These are phyloP conservation scores for Pagrus major DNA, from an alignment of 2,113 vertebrate species.

Conservation along the genomic window DNA sequence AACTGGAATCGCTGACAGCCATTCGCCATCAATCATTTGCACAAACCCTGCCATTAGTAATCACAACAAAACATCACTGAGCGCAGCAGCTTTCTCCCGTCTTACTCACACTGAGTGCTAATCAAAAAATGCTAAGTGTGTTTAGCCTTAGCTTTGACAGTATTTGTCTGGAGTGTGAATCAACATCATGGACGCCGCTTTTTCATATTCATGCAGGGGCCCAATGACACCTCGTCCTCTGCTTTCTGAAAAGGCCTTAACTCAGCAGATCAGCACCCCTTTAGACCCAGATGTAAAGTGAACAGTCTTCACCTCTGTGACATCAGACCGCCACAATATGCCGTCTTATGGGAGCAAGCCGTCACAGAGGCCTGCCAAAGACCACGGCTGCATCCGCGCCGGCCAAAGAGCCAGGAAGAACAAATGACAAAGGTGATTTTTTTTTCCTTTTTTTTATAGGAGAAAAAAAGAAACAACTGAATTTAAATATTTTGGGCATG, in stretches of 20 bases:
- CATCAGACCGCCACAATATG: slow-evolving; percentile 56
- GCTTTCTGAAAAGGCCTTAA: slow-evolving; percentile 72
- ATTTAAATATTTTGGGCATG: background rate
- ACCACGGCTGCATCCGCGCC: background rate
- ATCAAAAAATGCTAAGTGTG: slow-evolving; percentile 70
- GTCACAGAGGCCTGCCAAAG: slow-evolving; percentile 45
- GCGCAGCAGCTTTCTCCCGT: slow-evolving; percentile 44
- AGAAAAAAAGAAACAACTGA: background rate
- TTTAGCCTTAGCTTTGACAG: slow-evolving; percentile 61
- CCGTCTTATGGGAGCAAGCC: slow-evolving; percentile 62
- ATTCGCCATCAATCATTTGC: slow-evolving; percentile 56
- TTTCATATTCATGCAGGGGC: slow-evolving; percentile 78
- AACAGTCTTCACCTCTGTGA: slow-evolving; percentile 75
- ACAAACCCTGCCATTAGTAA: slow-evolving; percentile 60
- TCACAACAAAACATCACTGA: slow-evolving; percentile 61
- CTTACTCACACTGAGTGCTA: slow-evolving; percentile 52
- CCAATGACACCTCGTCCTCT: slow-evolving; percentile 80
- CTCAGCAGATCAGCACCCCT: slow-evolving; percentile 73
- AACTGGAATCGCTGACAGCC: slow-evolving; percentile 49
- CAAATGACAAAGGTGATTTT: slow-evolving; percentile 16
- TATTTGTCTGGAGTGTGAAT: slow-evolving; percentile 68
- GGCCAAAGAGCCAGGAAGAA: slow-evolving; percentile 7
- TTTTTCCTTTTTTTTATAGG: too few species aligned
- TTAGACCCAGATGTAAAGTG: slow-evolving; percentile 73
- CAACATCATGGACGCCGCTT: slow-evolving; percentile 56